A percentile compares a stretch with the other conserved stretches of the same genome.
Evolutionary conservation across 1,140 invertebrate species (phyloP).

Genomic region (Dendrolimus punctatus): DNA sequence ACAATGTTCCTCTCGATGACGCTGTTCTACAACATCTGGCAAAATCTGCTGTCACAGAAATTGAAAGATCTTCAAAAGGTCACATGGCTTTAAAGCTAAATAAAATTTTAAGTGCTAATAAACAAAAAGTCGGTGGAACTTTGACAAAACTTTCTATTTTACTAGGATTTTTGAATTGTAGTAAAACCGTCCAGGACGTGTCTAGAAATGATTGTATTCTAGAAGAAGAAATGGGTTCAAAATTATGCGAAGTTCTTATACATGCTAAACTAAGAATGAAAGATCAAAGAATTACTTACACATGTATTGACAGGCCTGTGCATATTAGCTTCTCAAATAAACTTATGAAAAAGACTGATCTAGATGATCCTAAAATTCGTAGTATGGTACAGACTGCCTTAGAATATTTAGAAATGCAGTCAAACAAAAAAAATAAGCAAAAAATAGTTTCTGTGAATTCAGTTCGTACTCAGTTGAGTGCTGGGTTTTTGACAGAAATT

Average conservation of each 20-base stretch:
- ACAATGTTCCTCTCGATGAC: slow-evolving; percentile 28
- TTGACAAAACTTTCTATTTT: slow-evolving; percentile 33
- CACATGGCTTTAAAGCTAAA: slow-evolving; percentile 29
- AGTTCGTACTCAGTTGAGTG: slow-evolving; percentile 31
- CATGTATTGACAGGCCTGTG: slow-evolving; percentile 26
- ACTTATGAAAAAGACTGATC: slow-evolving; percentile 5
- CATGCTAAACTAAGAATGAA: slow-evolving; percentile 31
- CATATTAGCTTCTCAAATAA: slow-evolving; percentile 26
- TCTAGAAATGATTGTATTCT: slow-evolving; percentile 32
- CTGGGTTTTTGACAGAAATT: slow-evolving; percentile 60
- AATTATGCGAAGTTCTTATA: slow-evolving; percentile 38
- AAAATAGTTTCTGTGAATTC: slow-evolving; percentile 34
- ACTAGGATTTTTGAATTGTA: slow-evolving; percentile 38
- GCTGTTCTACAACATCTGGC: slow-evolving; percentile 25
- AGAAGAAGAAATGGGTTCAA: slow-evolving; percentile 25
- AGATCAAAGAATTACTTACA: slow-evolving; percentile 26
- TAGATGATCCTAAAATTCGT: slow-evolving; percentile 27
- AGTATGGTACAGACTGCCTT: slow-evolving; percentile 36
- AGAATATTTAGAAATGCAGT: slow-evolving; percentile 34
- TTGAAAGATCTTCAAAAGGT: slow-evolving; percentile 29
- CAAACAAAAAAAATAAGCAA: slow-evolving; percentile 39
- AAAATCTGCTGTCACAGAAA: slow-evolving; percentile 32
- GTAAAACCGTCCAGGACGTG: slow-evolving; percentile 18
- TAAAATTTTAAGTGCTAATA: slow-evolving; percentile 34
- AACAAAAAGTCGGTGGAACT: slow-evolving; percentile 27